Evolutionary conservation across 2,888 invertebrate species (phyloP), one percentile per base, ranked within the genome.

Genomic region (Sphaerophoria taeniata): DNA sequence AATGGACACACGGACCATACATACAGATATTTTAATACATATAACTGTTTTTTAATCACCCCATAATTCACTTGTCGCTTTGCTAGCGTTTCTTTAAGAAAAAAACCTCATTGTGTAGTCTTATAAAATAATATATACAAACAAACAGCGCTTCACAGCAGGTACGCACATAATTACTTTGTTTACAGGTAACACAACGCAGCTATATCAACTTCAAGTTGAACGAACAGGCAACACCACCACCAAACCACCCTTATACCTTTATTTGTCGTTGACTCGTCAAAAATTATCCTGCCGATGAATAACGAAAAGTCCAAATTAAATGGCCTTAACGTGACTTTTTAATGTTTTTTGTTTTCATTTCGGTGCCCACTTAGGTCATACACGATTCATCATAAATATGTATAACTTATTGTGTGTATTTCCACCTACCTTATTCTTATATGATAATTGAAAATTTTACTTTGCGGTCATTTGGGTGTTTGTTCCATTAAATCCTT

Each of bases 291-390:
- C 75, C 84, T 75, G 75, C 84, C 79, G 56, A 80, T 84, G 71
- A 72, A 79, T 79, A 80, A 80, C 79, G 71, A 84, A 84, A 80
- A 75, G 84, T 84, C 75, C 74, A 80, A 84, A 84, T 80, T 80
- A 84, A 84, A 84, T 80, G 75, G 63, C 71, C 75, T 75, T 80
- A 80, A 84, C 84, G 84, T 84, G 84, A 84, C 84, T 75, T 84
- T 80, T 84, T 75, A 80, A 75, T 84, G 84, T 84, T 84, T 82
- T 67, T 67, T 72, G 45, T 72, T 72, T 34, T 55, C 55, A 67
- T 75, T 80, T 71, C 31, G 63, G 61, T 69, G 33, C 70, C 74
- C 70, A 78, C 79, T 79, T 79, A 65, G 69, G 74, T 79, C 71
- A 74, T 79, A 84, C 36, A 53, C 39, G 36, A 53, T 6, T 36